Evolutionary conservation across 2,113 vertebrate species (phyloP).

Genomic region (Condylura cristata): DNA sequence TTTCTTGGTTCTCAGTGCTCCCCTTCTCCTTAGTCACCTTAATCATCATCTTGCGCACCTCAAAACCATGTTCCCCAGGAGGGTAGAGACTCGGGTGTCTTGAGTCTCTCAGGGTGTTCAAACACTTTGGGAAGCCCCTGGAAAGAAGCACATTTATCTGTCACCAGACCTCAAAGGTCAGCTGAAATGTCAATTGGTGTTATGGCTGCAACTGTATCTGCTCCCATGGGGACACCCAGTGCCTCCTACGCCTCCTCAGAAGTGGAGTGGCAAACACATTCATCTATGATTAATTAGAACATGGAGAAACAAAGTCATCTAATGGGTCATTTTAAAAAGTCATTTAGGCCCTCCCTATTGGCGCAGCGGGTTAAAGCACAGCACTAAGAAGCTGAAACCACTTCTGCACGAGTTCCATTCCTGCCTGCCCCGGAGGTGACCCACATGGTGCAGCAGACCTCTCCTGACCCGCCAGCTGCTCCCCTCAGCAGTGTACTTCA

Average conservation of each 20-base stretch:
- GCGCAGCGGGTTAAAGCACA: too few species aligned
- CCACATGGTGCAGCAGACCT: too few species aligned
- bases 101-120: conserved; percentile 40
- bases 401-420: too few species aligned
- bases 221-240: not conserved
- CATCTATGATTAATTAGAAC: conserved; percentile 59
- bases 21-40: not conserved
- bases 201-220: not conserved
- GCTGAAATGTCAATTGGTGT: conserved; percentile 47
- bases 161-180: conserved; percentile 69
- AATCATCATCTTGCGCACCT: not conserved
- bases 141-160: conserved; percentile 8
- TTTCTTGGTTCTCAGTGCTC: not conserved
- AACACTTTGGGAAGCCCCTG: not conserved
- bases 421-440: too few species aligned
- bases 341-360: too few species aligned
- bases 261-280: not conserved
- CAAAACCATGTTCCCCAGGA: conserved; percentile 43
- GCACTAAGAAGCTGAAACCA: too few species aligned
- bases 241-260: not conserved
- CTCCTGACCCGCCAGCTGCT: too few species aligned
- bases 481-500: too few species aligned
- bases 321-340: conserved; percentile 21
- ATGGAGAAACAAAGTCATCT: conserved; percentile 13
- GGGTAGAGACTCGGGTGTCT: not conserved